These are phyloP conservation scores for Drosophila emarginata DNA, from an alignment of 2,888 invertebrate species.

Conservation along the genomic window DNA sequence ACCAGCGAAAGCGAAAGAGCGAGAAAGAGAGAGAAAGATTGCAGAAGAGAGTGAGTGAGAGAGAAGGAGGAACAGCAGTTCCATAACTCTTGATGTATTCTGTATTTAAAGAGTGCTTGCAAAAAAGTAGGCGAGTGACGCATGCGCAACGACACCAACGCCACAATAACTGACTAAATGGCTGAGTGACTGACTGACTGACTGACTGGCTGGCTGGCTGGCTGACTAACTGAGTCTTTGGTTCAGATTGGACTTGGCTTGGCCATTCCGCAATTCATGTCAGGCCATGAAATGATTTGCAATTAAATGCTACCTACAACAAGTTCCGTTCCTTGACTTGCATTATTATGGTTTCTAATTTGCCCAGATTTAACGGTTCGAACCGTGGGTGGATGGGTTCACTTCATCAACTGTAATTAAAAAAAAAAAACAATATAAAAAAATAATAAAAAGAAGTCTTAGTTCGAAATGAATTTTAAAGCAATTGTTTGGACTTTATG, in stretches of 20 bases:
- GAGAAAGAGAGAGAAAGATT: conserved; percentile 23
- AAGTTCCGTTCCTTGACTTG: conserved; percentile 36
- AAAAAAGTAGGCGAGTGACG: conserved; percentile 38
- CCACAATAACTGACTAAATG: background rate
- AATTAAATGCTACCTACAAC: conserved; percentile 55
- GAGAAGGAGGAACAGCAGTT: background rate
- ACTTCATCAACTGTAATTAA: conserved; percentile 5
- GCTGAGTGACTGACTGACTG: background rate
- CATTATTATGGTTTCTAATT: conserved; percentile 13
- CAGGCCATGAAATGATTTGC: conserved; percentile 38
- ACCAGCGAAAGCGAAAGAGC: conserved; percentile 49
- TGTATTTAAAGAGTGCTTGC: background rate
- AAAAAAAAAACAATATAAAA: too few relatives aligned
- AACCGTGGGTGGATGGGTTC: conserved; percentile 1
- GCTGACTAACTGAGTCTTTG: background rate
- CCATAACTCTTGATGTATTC: conserved; percentile 3
- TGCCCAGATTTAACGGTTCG: conserved; percentile 6
- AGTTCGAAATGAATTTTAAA: background rate
- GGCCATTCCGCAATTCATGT: conserved; percentile 21
- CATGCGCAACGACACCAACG: conserved; percentile 33
- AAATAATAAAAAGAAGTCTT: background rate
- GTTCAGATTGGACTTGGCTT: background rate
- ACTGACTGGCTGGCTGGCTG: too few relatives aligned
- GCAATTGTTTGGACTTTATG: background rate
- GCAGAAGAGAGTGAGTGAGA: background rate